Evolutionary conservation across 2,113 vertebrate species (phyloP).

Genomic region (Elanoides forficatus): DNA sequence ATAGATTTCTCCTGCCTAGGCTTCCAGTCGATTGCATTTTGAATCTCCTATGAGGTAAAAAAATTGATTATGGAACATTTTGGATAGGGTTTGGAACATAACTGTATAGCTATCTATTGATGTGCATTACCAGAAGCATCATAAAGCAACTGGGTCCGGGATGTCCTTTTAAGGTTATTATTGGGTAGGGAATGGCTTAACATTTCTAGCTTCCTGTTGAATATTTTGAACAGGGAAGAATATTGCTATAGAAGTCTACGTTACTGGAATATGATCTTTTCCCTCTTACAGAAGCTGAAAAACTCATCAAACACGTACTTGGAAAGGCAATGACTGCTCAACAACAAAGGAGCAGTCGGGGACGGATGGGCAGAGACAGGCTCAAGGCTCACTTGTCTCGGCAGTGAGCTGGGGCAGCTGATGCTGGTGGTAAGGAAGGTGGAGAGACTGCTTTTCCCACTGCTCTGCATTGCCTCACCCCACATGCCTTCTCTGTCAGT

Average conservation of each 20-base stretch:
- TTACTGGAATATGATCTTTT: neutral
- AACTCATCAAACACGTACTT: neutral
- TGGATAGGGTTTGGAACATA: constrained; percentile 31
- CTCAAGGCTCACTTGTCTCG: neutral
- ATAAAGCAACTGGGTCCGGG: neutral
- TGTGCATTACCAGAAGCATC: neutral
- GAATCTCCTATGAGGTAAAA: constrained; percentile 64
- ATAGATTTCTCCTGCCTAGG: constrained; percentile 61
- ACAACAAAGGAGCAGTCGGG: too few species aligned
- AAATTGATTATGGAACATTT: constrained; percentile 66
- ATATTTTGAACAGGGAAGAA: constrained; percentile 13
- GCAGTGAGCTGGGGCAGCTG: neutral
- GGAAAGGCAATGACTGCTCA: neutral
- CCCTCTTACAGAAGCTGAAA: neutral
- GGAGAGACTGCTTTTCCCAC: neutral
- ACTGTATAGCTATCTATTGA: neutral
- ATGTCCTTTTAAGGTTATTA: constrained; percentile 5
- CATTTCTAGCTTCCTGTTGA: neutral
- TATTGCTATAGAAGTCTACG: neutral
- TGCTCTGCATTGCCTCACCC: neutral
- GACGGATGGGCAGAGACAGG: neutral
- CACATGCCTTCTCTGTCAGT: rapidly evolving
- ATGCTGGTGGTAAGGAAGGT: neutral
- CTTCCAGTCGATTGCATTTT: constrained; percentile 61
- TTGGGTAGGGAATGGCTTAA: neutral